These are phyloP conservation scores for Philonicus albiceps DNA, from an alignment of 2,888 invertebrate species.

Conservation along the genomic window DNA sequence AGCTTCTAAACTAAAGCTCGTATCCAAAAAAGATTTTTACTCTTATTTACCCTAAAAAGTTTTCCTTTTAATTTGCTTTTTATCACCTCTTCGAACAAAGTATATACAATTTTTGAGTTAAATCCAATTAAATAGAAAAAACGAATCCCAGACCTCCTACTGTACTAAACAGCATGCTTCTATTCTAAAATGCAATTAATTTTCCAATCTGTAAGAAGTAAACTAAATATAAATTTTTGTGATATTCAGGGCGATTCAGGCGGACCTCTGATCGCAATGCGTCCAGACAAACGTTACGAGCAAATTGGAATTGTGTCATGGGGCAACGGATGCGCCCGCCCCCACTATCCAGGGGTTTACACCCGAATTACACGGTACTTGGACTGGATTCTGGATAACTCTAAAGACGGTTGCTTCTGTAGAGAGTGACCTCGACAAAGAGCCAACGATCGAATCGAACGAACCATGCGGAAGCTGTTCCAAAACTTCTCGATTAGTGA, in stretches of 20 bases:
- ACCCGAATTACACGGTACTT: slow-evolving; percentile 83
- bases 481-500: slow-evolving; percentile 21
- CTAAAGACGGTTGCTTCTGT: slow-evolving; percentile 84
- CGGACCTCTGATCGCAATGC: slow-evolving; percentile 77
- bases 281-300: slow-evolving; percentile 78
- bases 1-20: too few relatives aligned
- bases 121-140: too few relatives aligned
- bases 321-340: slow-evolving; percentile 88
- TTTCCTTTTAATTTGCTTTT: too few relatives aligned
- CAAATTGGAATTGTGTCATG: slow-evolving; percentile 88
- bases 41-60: too few relatives aligned
- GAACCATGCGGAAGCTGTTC: slow-evolving; percentile 21
- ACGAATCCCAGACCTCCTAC: too few relatives aligned
- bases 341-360: slow-evolving; percentile 86
- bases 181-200: too few relatives aligned
- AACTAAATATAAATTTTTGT: not conserved
- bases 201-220: not conserved
- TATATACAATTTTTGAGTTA: too few relatives aligned
- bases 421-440: slow-evolving; percentile 64
- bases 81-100: too few relatives aligned
- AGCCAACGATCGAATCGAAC: not conserved
- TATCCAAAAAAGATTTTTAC: too few relatives aligned
- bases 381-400: slow-evolving; percentile 81
- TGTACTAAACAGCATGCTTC: too few relatives aligned
- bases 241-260: slow-evolving; percentile 61